phyloP scores from a whole-genome alignment of 2,797 vertebrate species.

The Capromys pilorides region DNA sequence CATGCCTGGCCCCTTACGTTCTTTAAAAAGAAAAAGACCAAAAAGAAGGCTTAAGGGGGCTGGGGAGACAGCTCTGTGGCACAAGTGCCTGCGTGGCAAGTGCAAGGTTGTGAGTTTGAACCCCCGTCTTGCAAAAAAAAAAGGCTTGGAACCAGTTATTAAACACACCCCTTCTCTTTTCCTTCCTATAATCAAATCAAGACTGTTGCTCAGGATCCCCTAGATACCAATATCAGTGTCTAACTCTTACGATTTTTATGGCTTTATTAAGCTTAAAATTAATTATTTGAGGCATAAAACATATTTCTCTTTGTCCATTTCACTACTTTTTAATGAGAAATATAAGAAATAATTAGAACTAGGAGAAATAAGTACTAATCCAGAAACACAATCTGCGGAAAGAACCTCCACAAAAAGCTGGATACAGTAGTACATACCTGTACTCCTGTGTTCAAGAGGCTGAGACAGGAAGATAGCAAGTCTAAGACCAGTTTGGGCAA shows the following conservation, averaged over 20 bases:
- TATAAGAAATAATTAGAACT: not conserved
- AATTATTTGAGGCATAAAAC: not conserved
- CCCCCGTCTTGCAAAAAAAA: not conserved
- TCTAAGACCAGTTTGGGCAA: not conserved
- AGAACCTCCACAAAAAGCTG: not conserved
- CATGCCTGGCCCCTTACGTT: not conserved
- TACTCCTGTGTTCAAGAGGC: not conserved
- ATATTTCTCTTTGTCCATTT: not conserved
- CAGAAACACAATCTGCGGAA: constrained; percentile 12
- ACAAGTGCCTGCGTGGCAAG: no score
- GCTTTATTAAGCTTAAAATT: constrained; percentile 12
- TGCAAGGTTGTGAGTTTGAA: no score
- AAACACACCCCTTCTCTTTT: not conserved
- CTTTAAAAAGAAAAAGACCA: constrained; percentile 66
- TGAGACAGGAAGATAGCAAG: not conserved
- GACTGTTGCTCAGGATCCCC: not conserved
- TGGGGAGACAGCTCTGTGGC: no score
- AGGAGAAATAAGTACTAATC: not conserved
- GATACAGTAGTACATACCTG: not conserved
- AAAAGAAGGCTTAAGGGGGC: constrained; percentile 1
- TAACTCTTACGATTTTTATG: not conserved
- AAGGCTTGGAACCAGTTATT: constrained; percentile 48
- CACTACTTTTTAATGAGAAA: constrained; percentile 1
- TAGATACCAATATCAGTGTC: not conserved
- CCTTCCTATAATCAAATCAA: not conserved